A percentile compares a stretch with the other conserved stretches of the same genome.
These are phyloP conservation scores for Leptopilina clavipes DNA, from an alignment of 1,140 invertebrate species.

Conservation along the genomic window DNA sequence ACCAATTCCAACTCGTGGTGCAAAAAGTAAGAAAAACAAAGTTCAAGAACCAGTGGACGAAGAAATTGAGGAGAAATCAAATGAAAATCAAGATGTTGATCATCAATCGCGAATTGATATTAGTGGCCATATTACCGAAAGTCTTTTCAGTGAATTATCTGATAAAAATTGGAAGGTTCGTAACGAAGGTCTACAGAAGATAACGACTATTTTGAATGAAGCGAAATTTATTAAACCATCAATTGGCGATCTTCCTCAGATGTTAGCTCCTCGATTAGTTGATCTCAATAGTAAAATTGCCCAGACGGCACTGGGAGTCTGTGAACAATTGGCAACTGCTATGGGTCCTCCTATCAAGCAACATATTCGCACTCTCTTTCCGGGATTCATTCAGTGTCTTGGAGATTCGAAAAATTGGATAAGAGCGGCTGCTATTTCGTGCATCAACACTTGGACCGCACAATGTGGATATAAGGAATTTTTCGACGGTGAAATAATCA, in stretches of 20 bases:
- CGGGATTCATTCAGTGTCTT: constrained; percentile 86
- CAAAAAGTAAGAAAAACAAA: constrained; percentile 63
- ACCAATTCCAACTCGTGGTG: constrained; percentile 82
- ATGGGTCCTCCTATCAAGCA: constrained; percentile 88
- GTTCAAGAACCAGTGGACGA: constrained; percentile 72
- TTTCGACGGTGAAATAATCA: constrained; percentile 92
- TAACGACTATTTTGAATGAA: constrained; percentile 84
- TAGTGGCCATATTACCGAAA: constrained; percentile 88
- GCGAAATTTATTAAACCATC: constrained; percentile 87
- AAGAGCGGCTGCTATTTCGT: constrained; percentile 83
- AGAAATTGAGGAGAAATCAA: constrained; percentile 71
- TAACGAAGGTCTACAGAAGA: constrained; percentile 87
- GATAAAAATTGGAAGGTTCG: constrained; percentile 98
- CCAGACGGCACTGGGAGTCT: constrained; percentile 86
- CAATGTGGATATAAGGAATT: constrained; percentile 87
- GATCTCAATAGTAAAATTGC: constrained; percentile 96
- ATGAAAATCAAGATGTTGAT: constrained; percentile 75
- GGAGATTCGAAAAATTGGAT: constrained; percentile 84
- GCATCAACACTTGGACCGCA: constrained; percentile 89
- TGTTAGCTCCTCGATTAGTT: constrained; percentile 83
- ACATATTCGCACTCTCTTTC: constrained; percentile 87
- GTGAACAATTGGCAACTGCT: constrained; percentile 84
- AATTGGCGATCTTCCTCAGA: constrained; percentile 88
- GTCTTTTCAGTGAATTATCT: constrained; percentile 85
- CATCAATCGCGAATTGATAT: constrained; percentile 89